Percentiles rank a stretch among this genome's conserved stretches.
phyloP scores from a whole-genome alignment of 2,113 vertebrate species.

The Chloropsis hardwickii region DNA sequence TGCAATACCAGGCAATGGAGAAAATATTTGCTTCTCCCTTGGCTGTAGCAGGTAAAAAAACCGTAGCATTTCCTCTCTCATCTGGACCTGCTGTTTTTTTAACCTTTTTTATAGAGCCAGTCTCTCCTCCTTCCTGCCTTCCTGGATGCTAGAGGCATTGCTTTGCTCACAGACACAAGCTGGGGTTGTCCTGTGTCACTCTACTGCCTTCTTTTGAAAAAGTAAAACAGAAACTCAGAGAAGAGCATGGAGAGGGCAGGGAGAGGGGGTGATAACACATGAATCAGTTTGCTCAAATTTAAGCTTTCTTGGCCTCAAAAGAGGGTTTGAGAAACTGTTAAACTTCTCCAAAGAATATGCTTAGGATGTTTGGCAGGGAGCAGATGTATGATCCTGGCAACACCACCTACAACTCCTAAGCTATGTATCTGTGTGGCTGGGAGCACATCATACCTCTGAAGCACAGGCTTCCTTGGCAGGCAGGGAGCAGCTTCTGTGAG shows the following conservation, averaged over 20 bases:
- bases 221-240: background rate
- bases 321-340: background rate
- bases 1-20: background rate
- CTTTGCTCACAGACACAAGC: background rate
- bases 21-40: background rate
- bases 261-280: background rate
- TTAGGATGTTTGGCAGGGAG: background rate
- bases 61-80: background rate
- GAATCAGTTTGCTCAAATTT: background rate
- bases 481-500: background rate
- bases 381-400: background rate
- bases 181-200: background rate
- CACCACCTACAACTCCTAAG: accelerated
- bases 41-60: too few relatives aligned
- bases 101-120: accelerated
- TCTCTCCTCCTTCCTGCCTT: background rate
- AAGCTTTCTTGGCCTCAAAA: background rate
- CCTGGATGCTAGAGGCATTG: background rate
- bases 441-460: background rate
- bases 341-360: background rate
- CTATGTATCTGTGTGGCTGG: background rate
- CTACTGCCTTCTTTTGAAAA: background rate
- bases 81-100: background rate
- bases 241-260: background rate
- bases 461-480: background rate